Conservation (phyloP, 2,797 vertebrate genomes). For the Catharus ustulatus region DNA sequence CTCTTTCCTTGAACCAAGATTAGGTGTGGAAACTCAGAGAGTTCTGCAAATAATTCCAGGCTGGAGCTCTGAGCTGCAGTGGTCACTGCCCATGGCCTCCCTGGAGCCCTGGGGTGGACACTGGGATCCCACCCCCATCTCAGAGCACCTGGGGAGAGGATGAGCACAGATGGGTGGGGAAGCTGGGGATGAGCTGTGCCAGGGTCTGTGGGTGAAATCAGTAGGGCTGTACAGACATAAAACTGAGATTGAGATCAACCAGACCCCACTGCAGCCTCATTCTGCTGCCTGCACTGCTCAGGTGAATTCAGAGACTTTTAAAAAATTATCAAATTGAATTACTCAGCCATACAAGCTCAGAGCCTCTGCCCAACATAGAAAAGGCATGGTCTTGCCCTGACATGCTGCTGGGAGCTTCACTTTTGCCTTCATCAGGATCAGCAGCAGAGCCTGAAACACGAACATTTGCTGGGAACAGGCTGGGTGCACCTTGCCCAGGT, state of each 20-base stretch:
- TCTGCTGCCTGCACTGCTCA: not conserved
- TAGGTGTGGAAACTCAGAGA: not conserved
- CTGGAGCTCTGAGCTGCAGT: not conserved
- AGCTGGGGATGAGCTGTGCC: not conserved
- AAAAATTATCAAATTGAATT: not conserved
- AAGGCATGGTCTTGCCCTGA: not conserved
- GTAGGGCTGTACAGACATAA: not conserved
- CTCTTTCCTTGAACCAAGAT: not conserved
- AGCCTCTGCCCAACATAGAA: not conserved
- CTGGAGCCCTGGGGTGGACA: not conserved
- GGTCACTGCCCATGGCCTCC: fast-evolving
- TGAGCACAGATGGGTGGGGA: not conserved
- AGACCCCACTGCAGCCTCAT: not conserved
- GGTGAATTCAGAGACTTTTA: not conserved
- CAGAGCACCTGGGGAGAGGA: fast-evolving
- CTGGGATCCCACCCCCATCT: not conserved
- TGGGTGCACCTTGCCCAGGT: slow-evolving; percentile 10
- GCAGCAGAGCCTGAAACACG: not conserved
- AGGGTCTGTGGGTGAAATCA: not conserved
- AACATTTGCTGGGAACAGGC: not conserved
- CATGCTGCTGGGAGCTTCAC: not conserved
- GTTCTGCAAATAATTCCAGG: not conserved
- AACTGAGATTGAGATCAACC: not conserved
- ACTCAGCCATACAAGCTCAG: not conserved
- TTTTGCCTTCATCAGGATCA: not conserved